Conservation (phyloP, 2,888 invertebrate genomes). For the Digitonthophagus gazella region DNA sequence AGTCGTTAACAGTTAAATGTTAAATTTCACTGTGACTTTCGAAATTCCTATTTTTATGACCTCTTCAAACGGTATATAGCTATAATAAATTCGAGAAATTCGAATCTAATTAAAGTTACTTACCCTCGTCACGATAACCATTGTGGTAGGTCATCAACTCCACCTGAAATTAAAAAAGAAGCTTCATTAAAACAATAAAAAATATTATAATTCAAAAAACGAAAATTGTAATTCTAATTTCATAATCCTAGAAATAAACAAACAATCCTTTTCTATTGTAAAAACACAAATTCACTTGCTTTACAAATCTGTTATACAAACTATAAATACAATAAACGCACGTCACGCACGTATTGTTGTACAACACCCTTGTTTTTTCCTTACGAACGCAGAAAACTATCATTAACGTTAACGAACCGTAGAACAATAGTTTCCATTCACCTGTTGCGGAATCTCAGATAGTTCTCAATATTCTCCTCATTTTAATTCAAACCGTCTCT, state of each 20-base stretch:
- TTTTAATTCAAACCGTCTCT: no score
- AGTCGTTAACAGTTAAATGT: not conserved
- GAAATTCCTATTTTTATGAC: not conserved
- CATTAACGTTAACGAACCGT: not conserved
- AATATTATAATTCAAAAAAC: no score
- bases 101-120: constrained; percentile 35
- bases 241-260: no score
- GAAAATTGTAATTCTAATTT: no score
- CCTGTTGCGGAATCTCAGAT: not conserved
- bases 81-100: no score
- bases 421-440: not conserved
- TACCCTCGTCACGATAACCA: constrained; percentile 58
- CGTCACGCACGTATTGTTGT: not conserved
- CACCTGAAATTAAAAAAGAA: constrained; percentile 30
- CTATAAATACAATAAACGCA: not conserved
- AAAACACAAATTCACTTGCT: not conserved
- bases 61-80: not conserved
- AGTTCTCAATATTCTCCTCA: not conserved
- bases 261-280: no score
- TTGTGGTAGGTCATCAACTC: constrained; percentile 40
- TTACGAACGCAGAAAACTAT: not conserved
- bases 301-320: not conserved
- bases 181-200: no score
- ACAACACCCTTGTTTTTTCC: not conserved
- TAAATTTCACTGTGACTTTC: not conserved